phyloP scores from a whole-genome alignment of 2,888 invertebrate genomes.

The Seira musarum region DNA sequence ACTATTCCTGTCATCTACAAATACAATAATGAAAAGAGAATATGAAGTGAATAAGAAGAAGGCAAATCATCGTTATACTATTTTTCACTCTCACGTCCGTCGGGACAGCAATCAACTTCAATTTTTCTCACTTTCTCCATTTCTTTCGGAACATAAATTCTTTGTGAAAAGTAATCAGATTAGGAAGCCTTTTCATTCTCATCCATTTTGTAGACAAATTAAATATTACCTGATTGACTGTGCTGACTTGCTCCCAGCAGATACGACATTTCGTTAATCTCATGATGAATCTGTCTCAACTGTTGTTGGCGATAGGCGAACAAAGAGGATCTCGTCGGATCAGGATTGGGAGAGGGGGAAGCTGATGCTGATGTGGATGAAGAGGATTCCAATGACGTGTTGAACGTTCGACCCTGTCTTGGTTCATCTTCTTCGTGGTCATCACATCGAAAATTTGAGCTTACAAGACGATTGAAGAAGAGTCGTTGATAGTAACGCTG shows the following conservation, averaged over 20 bases:
- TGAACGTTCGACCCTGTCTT: neutral
- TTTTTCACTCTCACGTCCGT: neutral
- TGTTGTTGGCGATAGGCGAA: conserved; percentile 60
- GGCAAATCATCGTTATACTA: neutral
- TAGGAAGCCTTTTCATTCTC: neutral
- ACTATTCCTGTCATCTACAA: neutral
- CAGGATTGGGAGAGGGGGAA: no score
- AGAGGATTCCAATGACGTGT: neutral
- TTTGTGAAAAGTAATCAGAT: neutral
- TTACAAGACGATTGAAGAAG: conserved; percentile 40
- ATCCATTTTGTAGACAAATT: conserved; percentile 7
- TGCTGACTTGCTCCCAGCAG: conserved; percentile 52
- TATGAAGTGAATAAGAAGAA: neutral
- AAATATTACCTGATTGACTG: conserved; percentile 44
- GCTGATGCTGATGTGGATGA: conserved; percentile 26
- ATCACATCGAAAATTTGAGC: conserved; percentile 42
- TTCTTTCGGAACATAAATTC: no score
- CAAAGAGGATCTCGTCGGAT: conserved; percentile 53
- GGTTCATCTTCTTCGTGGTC: conserved; percentile 33
- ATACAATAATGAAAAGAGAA: neutral
- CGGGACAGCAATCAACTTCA: neutral
- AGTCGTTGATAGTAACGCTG: conserved; percentile 34
- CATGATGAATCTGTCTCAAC: conserved; percentile 62
- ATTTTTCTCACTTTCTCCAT: neutral
- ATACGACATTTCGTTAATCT: conserved; percentile 62